Base-by-base conservation (phyloP, 2,888 invertebrate genomes). In the Romanomermis culicivorax region DNA sequence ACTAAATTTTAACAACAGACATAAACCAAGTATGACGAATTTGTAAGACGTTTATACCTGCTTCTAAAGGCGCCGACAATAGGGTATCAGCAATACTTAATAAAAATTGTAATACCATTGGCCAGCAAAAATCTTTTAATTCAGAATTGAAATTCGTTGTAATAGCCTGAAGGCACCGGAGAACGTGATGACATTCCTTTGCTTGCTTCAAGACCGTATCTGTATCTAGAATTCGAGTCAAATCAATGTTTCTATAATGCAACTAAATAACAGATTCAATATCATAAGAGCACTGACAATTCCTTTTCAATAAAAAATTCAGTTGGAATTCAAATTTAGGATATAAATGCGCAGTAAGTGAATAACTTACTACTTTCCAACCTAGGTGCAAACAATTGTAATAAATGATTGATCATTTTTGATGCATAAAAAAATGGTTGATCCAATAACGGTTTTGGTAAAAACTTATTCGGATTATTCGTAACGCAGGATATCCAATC, bases 401-500 rank as follows among this genome's bases (percentile, higher is more conserved):
- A 85, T 62, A 93, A 79, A 71, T 93, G 91, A 56, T n/a, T n/a
- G n/a, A n/a, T n/a, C n/a, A n/a, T n/a, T n/a, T n/a, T n/a, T n/a
- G n/a, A n/a, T n/a, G n/a, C 81, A 71, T 89, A 93, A 58, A 82
- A 77, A 68, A 87, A 85, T 0, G 91, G 86, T 67, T 87, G 83
- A 55, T 85, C 84, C 48, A 80, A 77, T 14, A 93, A 80, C 0
- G 91, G 88, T 61, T 79, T 78, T 0, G n/a, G n/a, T n/a, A n/a
- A n/a, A n/a, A n/a, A n/a, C n/a, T n/a, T n/a, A n/a, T n/a, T n/a
- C n/a, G n/a, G 93, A 27, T 61, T 60, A 7, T 56, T 78, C 26
- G 82, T 80, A 61, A 84, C 79, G 59, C 93, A 74, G 1, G 89
- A 82, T 60, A 95, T 74, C 93, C 93, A 95, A 67, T 93, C 88